Conservation (phyloP, 1,140 invertebrate species). For the Antheraea pernyi region DNA sequence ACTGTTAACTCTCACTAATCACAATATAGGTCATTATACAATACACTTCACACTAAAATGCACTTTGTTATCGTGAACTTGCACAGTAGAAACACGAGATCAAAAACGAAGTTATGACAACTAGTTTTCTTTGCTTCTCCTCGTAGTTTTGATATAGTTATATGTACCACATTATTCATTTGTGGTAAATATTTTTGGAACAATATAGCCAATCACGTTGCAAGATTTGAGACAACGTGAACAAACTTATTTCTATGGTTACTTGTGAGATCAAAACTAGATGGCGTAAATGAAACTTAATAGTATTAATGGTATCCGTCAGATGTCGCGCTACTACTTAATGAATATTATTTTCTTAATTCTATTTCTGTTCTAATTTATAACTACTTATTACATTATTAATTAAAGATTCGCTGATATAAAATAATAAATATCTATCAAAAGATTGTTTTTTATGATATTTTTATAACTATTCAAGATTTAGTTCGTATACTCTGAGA, state of each 20-base stretch:
- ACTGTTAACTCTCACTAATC: conserved; percentile 55
- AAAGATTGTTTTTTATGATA: too few species aligned
- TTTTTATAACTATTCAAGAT: too few species aligned
- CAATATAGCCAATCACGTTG: conserved; percentile 4
- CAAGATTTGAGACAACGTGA: background rate
- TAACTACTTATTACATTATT: too few species aligned
- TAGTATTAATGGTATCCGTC: too few species aligned
- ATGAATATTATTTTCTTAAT: too few species aligned
- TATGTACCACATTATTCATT: background rate
- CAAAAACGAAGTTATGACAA: conserved; percentile 16
- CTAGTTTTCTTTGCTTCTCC: conserved; percentile 7
- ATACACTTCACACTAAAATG: conserved; percentile 69
- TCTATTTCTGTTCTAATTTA: too few species aligned
- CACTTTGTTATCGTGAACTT: conserved; percentile 71
- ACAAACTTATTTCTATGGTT: background rate
- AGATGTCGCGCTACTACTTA: too few species aligned
- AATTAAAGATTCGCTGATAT: too few species aligned
- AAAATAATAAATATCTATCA: too few species aligned
- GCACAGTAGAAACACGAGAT: conserved; percentile 56
- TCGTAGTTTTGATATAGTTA: background rate
- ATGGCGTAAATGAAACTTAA: too few species aligned
- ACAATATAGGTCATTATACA: conserved; percentile 72
- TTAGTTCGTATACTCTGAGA: too few species aligned
- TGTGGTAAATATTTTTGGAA: background rate
- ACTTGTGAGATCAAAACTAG: too few species aligned